Conservation (phyloP, 2,888 invertebrate species). For the Pyrocoelia pectoralis region DNA sequence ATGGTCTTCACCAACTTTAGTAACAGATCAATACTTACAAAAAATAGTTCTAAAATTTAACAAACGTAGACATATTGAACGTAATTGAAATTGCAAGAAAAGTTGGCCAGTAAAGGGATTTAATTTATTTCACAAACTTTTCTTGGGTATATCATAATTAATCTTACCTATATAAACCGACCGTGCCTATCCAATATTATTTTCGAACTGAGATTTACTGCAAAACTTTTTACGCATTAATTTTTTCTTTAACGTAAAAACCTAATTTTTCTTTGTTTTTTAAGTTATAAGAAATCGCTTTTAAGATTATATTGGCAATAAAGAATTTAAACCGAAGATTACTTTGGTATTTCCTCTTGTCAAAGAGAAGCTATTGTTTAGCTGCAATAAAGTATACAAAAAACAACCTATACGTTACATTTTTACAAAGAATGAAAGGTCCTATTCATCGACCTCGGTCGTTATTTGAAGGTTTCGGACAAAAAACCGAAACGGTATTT, state of each 20-base stretch:
- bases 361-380: conserved; percentile 41
- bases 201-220: conserved; percentile 41
- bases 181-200: conserved; percentile 43
- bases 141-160: conserved; percentile 23
- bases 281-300: conserved; percentile 15
- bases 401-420: conserved; percentile 37
- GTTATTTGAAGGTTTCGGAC: conserved; percentile 40
- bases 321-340: conserved; percentile 21
- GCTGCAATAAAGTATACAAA: conserved; percentile 41
- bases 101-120: background rate
- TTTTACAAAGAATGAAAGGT: conserved; percentile 35
- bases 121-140: conserved; percentile 17
- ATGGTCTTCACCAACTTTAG: conserved; percentile 40
- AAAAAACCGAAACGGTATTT: conserved; percentile 51
- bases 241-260: conserved; percentile 20
- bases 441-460: conserved; percentile 40
- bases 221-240: conserved; percentile 36
- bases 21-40: background rate
- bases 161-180: conserved; percentile 36
- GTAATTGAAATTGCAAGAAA: background rate
- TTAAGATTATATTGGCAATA: conserved; percentile 20
- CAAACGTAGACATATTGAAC: background rate
- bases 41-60: background rate
- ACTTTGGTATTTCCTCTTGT: conserved; percentile 36
- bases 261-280: conserved; percentile 21